Conservation (phyloP, 2,888 invertebrate genomes). For the Apamea monoglypha region DNA sequence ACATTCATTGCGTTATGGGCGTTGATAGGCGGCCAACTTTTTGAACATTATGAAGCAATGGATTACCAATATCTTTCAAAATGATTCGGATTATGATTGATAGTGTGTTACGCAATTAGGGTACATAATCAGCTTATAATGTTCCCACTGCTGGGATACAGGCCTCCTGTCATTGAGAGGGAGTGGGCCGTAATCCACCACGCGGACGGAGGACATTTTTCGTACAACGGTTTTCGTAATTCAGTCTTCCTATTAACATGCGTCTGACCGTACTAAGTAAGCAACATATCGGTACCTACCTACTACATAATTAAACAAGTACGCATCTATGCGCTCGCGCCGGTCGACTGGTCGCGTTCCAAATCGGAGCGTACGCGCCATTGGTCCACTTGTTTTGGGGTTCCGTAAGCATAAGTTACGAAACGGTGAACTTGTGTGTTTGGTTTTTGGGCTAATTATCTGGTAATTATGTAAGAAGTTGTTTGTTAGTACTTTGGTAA, state of each 20-base stretch:
- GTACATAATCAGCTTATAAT: too few species aligned
- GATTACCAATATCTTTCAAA: too few species aligned
- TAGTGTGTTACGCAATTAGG: too few species aligned
- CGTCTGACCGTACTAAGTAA: neutral
- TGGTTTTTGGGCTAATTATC: neutral
- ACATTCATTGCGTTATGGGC: too few species aligned
- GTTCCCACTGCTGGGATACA: too few species aligned
- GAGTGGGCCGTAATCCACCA: too few species aligned
- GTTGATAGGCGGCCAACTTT: too few species aligned
- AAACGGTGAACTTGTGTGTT: slow-evolving; percentile 15
- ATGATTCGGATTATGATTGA: too few species aligned
- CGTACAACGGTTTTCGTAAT: neutral
- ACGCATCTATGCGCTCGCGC: slow-evolving; percentile 67
- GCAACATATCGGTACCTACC: slow-evolving; percentile 1
- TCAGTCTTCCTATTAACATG: neutral
- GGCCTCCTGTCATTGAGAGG: too few species aligned
- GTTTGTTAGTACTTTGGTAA: neutral
- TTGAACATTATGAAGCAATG: too few species aligned
- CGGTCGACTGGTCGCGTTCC: slow-evolving; percentile 71
- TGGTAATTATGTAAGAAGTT: slow-evolving; percentile 1
- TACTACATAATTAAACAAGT: slow-evolving; percentile 23
- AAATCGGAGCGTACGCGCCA: slow-evolving; percentile 70
- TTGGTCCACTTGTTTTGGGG: slow-evolving; percentile 71
- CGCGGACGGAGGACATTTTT: neutral
- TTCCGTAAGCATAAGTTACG: slow-evolving; percentile 53